These are phyloP conservation scores for Etheostoma nigrum DNA, from an alignment of 2,797 vertebrate species.

Conservation along the genomic window DNA sequence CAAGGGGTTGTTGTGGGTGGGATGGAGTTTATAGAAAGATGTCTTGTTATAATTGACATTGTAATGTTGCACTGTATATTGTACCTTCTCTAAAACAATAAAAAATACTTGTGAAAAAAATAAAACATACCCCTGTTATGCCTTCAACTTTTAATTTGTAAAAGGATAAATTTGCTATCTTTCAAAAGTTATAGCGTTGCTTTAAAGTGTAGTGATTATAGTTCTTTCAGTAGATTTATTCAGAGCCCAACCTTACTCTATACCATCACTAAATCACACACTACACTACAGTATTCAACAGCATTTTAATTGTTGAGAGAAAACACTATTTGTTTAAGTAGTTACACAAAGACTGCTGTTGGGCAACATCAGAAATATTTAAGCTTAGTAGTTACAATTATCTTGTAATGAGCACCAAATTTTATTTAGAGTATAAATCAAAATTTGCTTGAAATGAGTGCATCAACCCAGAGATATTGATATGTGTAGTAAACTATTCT, in stretches of 20 bases:
- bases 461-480: not conserved
- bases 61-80: no score
- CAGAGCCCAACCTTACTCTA: constrained; percentile 12
- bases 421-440: constrained; percentile 9
- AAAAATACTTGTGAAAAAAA: not conserved
- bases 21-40: no score
- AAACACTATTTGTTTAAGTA: not conserved
- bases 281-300: constrained; percentile 40
- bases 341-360: not conserved
- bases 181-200: not conserved
- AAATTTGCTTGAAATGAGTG: constrained; percentile 39
- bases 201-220: constrained; percentile 8
- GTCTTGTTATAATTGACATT: no score
- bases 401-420: not conserved
- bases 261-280: constrained; percentile 27
- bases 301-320: constrained; percentile 24
- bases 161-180: not conserved
- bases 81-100: no score
- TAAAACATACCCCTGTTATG: not conserved
- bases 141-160: not conserved
- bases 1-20: no score
- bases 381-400: not conserved
- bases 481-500: constrained; percentile 9
- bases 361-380: not conserved
- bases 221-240: constrained; percentile 16